phyloP scores from a whole-genome alignment of 2,797 vertebrate species.

The Falco cherrug region DNA sequence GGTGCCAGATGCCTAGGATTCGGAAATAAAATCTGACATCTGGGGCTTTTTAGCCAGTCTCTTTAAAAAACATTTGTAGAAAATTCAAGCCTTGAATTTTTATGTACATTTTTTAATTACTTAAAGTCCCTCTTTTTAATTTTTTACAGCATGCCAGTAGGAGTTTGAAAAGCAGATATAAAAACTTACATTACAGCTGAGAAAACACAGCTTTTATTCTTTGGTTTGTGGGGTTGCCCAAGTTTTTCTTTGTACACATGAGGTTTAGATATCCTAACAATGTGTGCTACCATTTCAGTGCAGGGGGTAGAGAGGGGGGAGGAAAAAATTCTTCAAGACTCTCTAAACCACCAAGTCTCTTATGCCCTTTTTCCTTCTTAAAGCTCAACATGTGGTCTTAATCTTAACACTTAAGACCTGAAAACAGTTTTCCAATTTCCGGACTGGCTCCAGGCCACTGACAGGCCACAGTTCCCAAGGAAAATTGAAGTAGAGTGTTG shows the following conservation, averaged over 20 bases:
- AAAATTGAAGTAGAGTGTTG: constrained; percentile 81
- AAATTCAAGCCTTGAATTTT: constrained; percentile 75
- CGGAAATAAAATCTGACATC: constrained; percentile 82
- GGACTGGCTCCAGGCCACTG: constrained; percentile 86
- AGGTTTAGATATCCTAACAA: constrained; percentile 73
- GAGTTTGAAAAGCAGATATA: constrained; percentile 78
- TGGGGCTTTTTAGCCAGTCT: constrained; percentile 81
- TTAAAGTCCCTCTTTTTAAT: constrained; percentile 80
- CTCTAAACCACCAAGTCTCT: constrained; percentile 75
- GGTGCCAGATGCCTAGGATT: constrained; percentile 81
- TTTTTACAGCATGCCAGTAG: constrained; percentile 78
- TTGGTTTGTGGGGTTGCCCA: constrained; percentile 85
- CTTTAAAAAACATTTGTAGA: constrained; percentile 78
- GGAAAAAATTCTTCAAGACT: constrained; percentile 58
- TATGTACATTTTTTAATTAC: constrained; percentile 79
- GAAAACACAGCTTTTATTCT: constrained; percentile 88
- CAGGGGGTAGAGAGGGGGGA: constrained; percentile 64
- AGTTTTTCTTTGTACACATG: constrained; percentile 86
- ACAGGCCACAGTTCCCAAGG: constrained; percentile 75
- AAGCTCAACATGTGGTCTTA: constrained; percentile 88
- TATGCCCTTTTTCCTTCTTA: constrained; percentile 72
- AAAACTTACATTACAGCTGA: constrained; percentile 92
- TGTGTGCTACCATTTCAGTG: constrained; percentile 56
- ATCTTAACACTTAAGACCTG: constrained; percentile 85
- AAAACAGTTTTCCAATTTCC: constrained; percentile 93